Conservation (phyloP, 1,140 invertebrate species). For the Gonatopus flavifemur region DNA sequence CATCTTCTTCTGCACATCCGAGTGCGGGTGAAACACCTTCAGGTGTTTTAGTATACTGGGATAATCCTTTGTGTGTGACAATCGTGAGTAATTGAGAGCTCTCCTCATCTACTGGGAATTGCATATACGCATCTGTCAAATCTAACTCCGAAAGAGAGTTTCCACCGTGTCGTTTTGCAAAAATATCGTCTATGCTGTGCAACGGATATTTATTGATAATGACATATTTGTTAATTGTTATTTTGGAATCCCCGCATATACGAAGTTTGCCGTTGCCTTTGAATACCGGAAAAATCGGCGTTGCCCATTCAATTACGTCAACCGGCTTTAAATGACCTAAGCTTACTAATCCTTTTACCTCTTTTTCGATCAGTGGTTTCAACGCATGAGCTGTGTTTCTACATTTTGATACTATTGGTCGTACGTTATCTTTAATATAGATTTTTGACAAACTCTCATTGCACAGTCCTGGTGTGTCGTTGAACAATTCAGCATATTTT, state of each 20-base stretch:
- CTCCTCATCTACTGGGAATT: constrained; percentile 2
- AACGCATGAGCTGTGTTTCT: constrained; percentile 8
- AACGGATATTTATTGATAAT: constrained; percentile 11
- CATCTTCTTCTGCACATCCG: constrained; percentile 44
- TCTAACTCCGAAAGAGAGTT: constrained; percentile 6
- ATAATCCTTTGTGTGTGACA: constrained; percentile 32
- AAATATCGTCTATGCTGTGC: constrained; percentile 1
- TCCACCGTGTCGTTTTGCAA: background rate
- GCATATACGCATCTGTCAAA: constrained; percentile 7
- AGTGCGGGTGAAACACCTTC: constrained; percentile 43
- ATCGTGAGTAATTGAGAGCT: constrained; percentile 2
- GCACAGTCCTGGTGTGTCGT: background rate
- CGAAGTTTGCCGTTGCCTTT: constrained; percentile 24
- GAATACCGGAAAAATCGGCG: constrained; percentile 21
- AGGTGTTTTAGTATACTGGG: constrained; percentile 36
- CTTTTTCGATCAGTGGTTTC: constrained; percentile 15
- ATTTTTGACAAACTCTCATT: constrained; percentile 1
- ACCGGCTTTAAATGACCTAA: constrained; percentile 12
- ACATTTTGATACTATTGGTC: background rate
- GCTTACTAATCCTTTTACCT: constrained; percentile 17
- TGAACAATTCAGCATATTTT: constrained; percentile 7
- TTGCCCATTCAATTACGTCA: constrained; percentile 22
- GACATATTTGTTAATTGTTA: constrained; percentile 6
- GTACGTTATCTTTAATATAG: constrained; percentile 1
- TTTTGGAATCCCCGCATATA: constrained; percentile 8